These are phyloP conservation scores for Thymelicus sylvestris DNA, from an alignment of 2,888 invertebrate genomes.

Conservation along the genomic window DNA sequence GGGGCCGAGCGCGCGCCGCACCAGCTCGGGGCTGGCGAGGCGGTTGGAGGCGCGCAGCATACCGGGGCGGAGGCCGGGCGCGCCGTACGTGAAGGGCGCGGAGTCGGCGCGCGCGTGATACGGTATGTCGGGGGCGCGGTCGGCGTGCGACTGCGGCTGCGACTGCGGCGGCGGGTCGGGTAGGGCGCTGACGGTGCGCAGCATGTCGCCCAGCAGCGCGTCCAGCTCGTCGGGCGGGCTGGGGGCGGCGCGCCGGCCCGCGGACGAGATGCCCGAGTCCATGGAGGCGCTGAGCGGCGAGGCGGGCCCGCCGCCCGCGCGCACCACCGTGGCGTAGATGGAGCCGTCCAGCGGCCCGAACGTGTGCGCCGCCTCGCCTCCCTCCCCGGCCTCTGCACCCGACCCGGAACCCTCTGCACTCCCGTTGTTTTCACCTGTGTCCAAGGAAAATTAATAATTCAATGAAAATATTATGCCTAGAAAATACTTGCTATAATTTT, in stretches of 20 bases:
- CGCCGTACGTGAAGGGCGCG: constrained; percentile 95
- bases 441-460: constrained; percentile 41
- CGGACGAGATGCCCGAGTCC: constrained; percentile 95
- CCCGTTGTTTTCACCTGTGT: constrained; percentile 85
- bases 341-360: constrained; percentile 96
- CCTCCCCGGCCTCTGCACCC: constrained; percentile 75
- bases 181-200: constrained; percentile 94
- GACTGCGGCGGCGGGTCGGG: constrained; percentile 82
- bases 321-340: constrained; percentile 91
- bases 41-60: constrained; percentile 90
- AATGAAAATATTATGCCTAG: background rate
- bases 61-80: constrained; percentile 83
- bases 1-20: constrained; percentile 88
- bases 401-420: constrained; percentile 78
- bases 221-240: constrained; percentile 89
- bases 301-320: constrained; percentile 78
- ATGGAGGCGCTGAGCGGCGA: constrained; percentile 94
- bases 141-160: constrained; percentile 72
- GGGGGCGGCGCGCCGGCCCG: constrained; percentile 85
- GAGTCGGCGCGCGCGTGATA: constrained; percentile 96
- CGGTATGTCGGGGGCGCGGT: constrained; percentile 87
- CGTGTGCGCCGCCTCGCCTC: constrained; percentile 86
- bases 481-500: too few species aligned
- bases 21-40: constrained; percentile 93
- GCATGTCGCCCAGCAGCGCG: constrained; percentile 93